These are phyloP conservation scores for Epinephelus cyanopodus DNA, from an alignment of 2,113 vertebrate species.

Conservation along the genomic window DNA sequence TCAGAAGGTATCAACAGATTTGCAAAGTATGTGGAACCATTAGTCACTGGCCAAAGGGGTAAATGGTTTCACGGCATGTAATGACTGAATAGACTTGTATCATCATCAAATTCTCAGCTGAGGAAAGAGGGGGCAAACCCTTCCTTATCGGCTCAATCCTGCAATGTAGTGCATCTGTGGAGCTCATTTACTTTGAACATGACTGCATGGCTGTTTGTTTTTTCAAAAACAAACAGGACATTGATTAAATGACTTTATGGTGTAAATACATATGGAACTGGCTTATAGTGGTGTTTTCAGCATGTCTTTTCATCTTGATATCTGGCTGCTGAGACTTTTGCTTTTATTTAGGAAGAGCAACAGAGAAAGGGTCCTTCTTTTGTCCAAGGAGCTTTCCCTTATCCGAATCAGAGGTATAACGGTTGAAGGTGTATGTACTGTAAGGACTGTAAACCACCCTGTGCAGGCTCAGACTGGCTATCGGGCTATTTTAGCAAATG, in stretches of 20 bases:
- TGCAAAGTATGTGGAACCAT: not conserved
- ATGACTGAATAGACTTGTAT: not conserved
- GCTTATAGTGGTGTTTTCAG: not conserved
- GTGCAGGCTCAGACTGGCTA: too few species aligned
- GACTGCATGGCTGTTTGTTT: not conserved
- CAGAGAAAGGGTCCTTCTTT: not conserved
- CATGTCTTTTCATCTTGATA: not conserved
- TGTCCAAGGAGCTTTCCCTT: too few species aligned
- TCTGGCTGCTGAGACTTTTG: not conserved
- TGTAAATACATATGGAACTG: not conserved
- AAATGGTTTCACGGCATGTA: not conserved
- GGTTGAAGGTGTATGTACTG: too few species aligned
- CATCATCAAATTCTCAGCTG: not conserved
- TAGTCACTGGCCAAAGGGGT: not conserved
- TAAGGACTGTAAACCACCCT: too few species aligned
- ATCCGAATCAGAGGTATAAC: too few species aligned
- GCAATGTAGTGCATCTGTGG: not conserved
- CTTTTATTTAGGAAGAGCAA: not conserved
- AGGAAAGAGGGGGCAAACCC: not conserved
- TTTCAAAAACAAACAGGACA: not conserved
- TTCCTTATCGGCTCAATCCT: not conserved
- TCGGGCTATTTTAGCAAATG: too few species aligned
- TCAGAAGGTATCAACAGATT: not conserved
- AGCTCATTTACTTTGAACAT: slow-evolving; percentile 11
- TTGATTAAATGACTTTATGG: not conserved